phyloP scores from a whole-genome alignment of 2,797 vertebrate genomes.

The Pipistrellus pygmaeus region DNA sequence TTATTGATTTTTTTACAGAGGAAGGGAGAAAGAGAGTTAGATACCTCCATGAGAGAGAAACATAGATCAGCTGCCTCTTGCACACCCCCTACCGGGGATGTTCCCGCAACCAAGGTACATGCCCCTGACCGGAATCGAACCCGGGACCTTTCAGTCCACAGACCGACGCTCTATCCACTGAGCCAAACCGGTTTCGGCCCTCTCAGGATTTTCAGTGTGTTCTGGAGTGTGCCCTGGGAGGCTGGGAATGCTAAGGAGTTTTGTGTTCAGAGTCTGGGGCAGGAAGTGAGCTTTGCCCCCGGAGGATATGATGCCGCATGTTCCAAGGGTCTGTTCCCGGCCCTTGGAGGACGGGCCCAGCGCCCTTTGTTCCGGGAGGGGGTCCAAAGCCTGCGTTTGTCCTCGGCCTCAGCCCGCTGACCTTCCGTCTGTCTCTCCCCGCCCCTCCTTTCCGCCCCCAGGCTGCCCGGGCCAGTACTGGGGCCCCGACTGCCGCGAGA shows the following conservation, averaged over 20 bases:
- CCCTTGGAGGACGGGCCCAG: neutral
- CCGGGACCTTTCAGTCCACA: too few species aligned
- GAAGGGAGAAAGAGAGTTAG: too few species aligned
- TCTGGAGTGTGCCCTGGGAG: conserved; percentile 19
- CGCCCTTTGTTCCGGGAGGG: neutral
- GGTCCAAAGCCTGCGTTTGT: neutral
- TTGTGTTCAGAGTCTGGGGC: neutral
- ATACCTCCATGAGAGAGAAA: too few species aligned
- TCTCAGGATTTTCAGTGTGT: neutral
- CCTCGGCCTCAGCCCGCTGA: neutral
- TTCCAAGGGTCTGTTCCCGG: neutral
- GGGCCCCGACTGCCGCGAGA: conserved; percentile 94
- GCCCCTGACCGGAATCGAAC: too few species aligned
- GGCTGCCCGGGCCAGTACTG: conserved; percentile 95
- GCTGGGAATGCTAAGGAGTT: neutral
- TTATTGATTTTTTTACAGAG: too few species aligned
- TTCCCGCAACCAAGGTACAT: too few species aligned
- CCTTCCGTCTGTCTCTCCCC: neutral
- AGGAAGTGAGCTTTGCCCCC: conserved; percentile 43
- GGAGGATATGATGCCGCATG: neutral
- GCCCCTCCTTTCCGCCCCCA: conserved; percentile 67
- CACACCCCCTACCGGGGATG: too few species aligned
- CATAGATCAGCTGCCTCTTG: too few species aligned
- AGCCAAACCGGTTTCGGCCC: neutral
- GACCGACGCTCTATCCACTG: too few species aligned